Evolutionary conservation across 1,140 invertebrate species (phyloP).

Genomic region (Dreissena polymorpha): DNA sequence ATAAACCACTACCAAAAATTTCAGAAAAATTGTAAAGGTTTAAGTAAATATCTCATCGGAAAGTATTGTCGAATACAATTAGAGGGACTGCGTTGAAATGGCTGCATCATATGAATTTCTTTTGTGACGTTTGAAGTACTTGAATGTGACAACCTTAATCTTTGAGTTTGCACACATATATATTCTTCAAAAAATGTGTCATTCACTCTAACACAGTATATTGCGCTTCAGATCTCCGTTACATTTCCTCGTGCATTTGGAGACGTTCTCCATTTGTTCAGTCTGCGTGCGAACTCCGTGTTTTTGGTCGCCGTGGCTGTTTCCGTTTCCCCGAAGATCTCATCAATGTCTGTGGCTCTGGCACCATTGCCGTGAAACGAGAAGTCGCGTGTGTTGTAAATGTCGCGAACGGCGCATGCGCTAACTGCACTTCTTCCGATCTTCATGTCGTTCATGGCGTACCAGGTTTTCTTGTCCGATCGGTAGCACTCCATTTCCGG

Average conservation of each 20-base stretch:
- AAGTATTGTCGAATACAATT: too few species aligned
- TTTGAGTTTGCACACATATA: too few species aligned
- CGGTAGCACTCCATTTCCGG: conserved; percentile 94
- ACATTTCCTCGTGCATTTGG: not conserved
- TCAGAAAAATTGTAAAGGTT: too few species aligned
- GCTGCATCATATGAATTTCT: too few species aligned
- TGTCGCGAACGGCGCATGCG: conserved; percentile 89
- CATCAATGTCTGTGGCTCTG: not conserved
- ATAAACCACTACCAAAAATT: too few species aligned
- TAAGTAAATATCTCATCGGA: too few species aligned
- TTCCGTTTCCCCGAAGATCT: conserved; percentile 18
- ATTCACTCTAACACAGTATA: too few species aligned
- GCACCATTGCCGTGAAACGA: conserved; percentile 79
- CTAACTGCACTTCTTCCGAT: conserved; percentile 89
- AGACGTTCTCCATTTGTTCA: conserved; percentile 22
- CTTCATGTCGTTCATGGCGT: conserved; percentile 93
- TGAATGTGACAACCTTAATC: too few species aligned
- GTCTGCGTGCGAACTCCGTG: conserved; percentile 8
- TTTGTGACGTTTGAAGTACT: too few species aligned
- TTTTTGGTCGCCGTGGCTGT: conserved; percentile 12
- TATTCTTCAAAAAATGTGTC: too few species aligned
- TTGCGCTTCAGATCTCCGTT: too few species aligned
- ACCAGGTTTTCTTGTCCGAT: conserved; percentile 91
- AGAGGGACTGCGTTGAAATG: too few species aligned
- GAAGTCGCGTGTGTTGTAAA: conserved; percentile 92